These are phyloP conservation scores for Heliconius melpomene DNA, from an alignment of 1,140 invertebrate genomes.

Conservation along the genomic window DNA sequence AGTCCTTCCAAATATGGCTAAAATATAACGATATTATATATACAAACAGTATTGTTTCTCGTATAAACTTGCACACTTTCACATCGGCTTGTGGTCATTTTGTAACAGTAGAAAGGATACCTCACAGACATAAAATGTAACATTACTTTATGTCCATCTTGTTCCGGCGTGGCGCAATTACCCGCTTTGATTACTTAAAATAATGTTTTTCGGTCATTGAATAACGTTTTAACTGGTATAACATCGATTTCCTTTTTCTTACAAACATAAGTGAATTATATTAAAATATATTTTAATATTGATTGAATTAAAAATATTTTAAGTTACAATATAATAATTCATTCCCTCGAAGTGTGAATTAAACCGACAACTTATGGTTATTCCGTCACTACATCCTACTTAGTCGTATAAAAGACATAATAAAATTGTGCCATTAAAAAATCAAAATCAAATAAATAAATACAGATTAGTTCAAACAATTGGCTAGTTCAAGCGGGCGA, in stretches of 20 bases:
- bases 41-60: slow-evolving; percentile 1
- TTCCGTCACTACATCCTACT: too few species aligned
- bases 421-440: too few species aligned
- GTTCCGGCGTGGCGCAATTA: slow-evolving; percentile 30
- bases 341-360: too few species aligned
- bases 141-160: slow-evolving; percentile 22
- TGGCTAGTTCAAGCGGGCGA: too few species aligned
- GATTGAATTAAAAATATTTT: too few species aligned
- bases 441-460: too few species aligned
- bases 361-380: too few species aligned
- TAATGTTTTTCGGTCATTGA: slow-evolving; percentile 10
- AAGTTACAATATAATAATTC: too few species aligned
- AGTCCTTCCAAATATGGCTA: neutral
- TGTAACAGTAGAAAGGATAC: slow-evolving; percentile 39
- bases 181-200: slow-evolving; percentile 22
- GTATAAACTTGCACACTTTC: slow-evolving; percentile 22
- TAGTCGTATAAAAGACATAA: too few species aligned
- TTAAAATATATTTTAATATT: too few species aligned
- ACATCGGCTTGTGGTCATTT: slow-evolving; percentile 31
- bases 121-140: slow-evolving; percentile 29
- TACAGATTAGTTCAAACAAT: too few species aligned
- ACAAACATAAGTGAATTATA: too few species aligned
- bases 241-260: neutral
- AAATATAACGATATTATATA: neutral
- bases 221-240: neutral